phyloP scores from a whole-genome alignment of 2,797 vertebrate species.

The Pteronotus mesoamericanus region DNA sequence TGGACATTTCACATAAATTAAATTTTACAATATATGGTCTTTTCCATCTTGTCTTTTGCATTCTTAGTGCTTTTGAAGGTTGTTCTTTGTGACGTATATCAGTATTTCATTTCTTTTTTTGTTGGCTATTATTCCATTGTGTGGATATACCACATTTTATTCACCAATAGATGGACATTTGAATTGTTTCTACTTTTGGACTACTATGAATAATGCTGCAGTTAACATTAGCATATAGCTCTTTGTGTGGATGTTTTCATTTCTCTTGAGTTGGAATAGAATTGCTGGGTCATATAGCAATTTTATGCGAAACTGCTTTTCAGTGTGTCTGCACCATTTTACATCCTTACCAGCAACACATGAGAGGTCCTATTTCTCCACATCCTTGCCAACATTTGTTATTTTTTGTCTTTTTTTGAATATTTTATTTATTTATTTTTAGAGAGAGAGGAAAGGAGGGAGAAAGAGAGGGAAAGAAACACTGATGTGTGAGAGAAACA shows the following conservation, averaged over 20 bases:
- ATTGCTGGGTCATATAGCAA: not conserved
- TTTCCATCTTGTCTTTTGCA: not conserved
- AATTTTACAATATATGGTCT: not conserved
- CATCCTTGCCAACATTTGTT: not conserved
- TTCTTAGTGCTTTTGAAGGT: constrained; percentile 24
- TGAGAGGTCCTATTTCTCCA: not conserved
- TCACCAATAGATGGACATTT: not conserved
- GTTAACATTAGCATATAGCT: not conserved
- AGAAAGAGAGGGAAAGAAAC: no score
- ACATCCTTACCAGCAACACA: not conserved
- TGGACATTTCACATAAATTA: constrained; percentile 12
- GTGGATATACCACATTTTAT: not conserved
- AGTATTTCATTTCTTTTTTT: constrained; percentile 38
- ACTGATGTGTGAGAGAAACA: no score
- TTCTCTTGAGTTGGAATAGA: constrained; percentile 4
- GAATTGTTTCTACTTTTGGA: not conserved
- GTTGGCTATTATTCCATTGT: not conserved
- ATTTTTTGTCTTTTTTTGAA: not conserved
- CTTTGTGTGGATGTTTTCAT: not conserved
- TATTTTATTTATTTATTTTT: no score
- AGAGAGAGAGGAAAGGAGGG: no score
- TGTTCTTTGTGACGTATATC: not conserved
- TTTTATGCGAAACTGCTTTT: constrained; percentile 17
- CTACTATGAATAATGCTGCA: not conserved
- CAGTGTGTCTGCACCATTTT: not conserved